These are phyloP conservation scores for Spilarctia lutea DNA, from an alignment of 2,888 invertebrate genomes.

Conservation along the genomic window DNA sequence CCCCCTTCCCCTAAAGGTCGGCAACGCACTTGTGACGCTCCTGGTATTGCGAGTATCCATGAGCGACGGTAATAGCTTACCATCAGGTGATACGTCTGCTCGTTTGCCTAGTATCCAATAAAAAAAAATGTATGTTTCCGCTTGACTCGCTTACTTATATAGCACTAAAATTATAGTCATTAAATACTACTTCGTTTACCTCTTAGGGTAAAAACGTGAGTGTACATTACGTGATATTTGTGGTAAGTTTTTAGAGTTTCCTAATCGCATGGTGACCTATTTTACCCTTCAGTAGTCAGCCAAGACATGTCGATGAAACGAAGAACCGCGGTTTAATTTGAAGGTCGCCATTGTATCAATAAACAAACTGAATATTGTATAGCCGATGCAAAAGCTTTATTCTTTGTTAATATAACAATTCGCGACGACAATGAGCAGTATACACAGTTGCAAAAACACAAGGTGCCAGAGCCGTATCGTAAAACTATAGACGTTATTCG, in stretches of 20 bases:
- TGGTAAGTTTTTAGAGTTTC: not conserved
- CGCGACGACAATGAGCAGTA: not conserved
- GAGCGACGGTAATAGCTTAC: too few relatives aligned
- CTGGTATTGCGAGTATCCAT: too few relatives aligned
- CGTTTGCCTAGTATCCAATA: too few relatives aligned
- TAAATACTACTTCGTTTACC: not conserved
- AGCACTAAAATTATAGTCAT: too few relatives aligned
- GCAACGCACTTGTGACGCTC: too few relatives aligned
- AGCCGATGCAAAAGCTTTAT: not conserved
- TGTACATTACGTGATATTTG: not conserved
- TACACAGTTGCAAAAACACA: conserved; percentile 16
- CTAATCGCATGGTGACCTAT: not conserved
- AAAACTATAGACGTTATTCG: not conserved
- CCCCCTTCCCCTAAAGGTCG: too few relatives aligned
- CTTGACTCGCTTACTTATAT: too few relatives aligned
- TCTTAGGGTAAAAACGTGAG: too few relatives aligned
- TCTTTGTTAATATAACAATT: conserved; percentile 12
- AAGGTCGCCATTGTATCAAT: conserved; percentile 4
- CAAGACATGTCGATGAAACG: not conserved
- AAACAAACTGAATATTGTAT: not conserved
- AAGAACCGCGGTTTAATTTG: not conserved
- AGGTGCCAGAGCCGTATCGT: not conserved
- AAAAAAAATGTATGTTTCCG: too few relatives aligned
- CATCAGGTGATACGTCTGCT: too few relatives aligned
- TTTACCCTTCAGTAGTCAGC: not conserved